phyloP scores from a whole-genome alignment of 2,797 vertebrate species.

The Sylvia borin region DNA sequence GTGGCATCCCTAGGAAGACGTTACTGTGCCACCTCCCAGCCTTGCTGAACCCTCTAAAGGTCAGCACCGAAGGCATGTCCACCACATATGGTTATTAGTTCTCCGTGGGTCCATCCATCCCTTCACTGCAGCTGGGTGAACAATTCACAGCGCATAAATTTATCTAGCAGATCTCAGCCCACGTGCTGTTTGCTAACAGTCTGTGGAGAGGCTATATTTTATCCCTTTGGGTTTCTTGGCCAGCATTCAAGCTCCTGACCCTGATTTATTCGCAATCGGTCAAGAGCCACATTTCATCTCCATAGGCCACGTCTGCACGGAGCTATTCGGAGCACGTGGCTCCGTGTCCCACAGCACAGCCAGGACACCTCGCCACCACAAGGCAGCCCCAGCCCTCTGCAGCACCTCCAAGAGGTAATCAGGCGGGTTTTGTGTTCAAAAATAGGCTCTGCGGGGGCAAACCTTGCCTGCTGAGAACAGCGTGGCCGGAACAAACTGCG shows the following conservation, averaged over 20 bases:
- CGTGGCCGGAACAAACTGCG: background rate
- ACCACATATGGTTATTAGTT: conserved; percentile 62
- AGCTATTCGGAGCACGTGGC: conserved; percentile 11
- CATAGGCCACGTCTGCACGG: background rate
- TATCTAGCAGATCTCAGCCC: conserved; percentile 66
- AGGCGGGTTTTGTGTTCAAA: background rate
- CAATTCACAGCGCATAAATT: conserved; percentile 71
- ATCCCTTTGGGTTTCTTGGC: conserved; percentile 72
- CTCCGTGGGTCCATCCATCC: conserved; percentile 31
- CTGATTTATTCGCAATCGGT: conserved; percentile 64
- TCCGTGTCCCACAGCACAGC: background rate
- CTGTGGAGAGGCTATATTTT: conserved; percentile 61
- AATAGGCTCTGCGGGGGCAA: conserved; percentile 49
- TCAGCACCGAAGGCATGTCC: conserved; percentile 46
- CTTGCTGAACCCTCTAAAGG: conserved; percentile 46
- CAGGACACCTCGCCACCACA: background rate
- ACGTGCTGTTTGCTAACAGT: conserved; percentile 66
- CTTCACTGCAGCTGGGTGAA: conserved; percentile 59
- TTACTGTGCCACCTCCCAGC: background rate
- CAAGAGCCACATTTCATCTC: conserved; percentile 62
- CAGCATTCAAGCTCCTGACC: conserved; percentile 57
- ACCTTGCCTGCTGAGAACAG: background rate
- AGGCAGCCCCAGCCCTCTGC: background rate
- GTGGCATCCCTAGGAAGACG: background rate
- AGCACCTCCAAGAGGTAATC: background rate